Evolutionary conservation across 2,113 vertebrate species (phyloP), one percentile per base, ranked within the genome.

Genomic region (Electrona antarctica): DNA sequence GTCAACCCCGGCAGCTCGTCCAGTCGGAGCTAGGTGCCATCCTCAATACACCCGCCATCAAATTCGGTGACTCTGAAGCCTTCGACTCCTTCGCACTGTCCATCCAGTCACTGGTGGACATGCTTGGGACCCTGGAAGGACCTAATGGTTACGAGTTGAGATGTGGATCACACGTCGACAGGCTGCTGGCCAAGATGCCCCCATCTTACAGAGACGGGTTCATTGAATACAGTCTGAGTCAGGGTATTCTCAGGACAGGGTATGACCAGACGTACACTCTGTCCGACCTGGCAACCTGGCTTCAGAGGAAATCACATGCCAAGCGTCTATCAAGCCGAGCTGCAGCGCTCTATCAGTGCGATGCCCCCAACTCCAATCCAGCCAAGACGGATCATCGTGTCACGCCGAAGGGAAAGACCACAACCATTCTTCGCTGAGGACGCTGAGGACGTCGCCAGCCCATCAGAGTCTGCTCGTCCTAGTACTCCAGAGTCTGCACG

Each of bases 241-340:
- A 46, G 5, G 60, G 60, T n/a, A 13, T 61, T 46, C 60, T 69
- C 3, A 49, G 10, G 54, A 66, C 56, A 7, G 57, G 64, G 28
- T 13, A 12, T 21, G 64, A 74, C 28, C 49, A 60, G 46, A 74
- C 71, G 7, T 74, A 46, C 9, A 73, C 64, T 2, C 3, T 51
- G 13, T 47, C 55, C 1, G 46, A 73, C 64, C 46, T 74, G n/a
- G 59, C 46, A 10, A 28, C 48, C 6, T 67, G 64, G 64, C 72
- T 74, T 7, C 64, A 67, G 64, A n/a, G 65, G 1, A 74, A 74
- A 62, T 74, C 50, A 13, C n/a, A n/a, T n/a, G n/a, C n/a, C n/a
- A n/a, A n/a, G n/a, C n/a, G n/a, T n/a, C n/a, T n/a, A n/a, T n/a
- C 51, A 47, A 14, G 45, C 64, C 33, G 50, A 54, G 50, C 50